phyloP scores from a whole-genome alignment of 2,113 vertebrate species.

The Varanus komodoensis region DNA sequence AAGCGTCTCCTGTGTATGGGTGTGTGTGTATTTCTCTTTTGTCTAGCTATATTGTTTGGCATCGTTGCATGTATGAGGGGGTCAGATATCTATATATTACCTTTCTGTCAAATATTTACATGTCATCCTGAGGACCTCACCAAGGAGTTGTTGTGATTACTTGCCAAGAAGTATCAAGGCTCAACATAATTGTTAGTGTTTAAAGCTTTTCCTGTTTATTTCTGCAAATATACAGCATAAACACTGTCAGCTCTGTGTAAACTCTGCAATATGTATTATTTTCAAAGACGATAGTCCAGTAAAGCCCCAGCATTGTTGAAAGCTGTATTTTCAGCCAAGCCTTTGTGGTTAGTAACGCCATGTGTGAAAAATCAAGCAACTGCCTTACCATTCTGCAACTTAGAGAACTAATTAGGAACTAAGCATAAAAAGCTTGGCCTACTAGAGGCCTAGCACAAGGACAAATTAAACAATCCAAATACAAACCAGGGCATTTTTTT shows the following conservation, averaged over 20 bases:
- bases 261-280: conserved; percentile 71
- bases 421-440: conserved; percentile 53
- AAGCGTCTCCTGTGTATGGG: neutral
- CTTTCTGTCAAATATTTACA: conserved; percentile 85
- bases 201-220: conserved; percentile 85
- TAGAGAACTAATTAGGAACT: conserved; percentile 71
- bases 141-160: conserved; percentile 80
- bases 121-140: conserved; percentile 72
- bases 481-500: conserved; percentile 23
- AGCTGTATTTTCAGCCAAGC: conserved; percentile 65
- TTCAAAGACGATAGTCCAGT: conserved; percentile 69
- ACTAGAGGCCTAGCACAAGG: conserved; percentile 37
- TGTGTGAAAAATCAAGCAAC: conserved; percentile 72
- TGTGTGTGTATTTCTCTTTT: conserved; percentile 54
- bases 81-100: conserved; percentile 77
- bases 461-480: conserved; percentile 54
- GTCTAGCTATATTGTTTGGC: conserved; percentile 61
- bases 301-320: conserved; percentile 69
- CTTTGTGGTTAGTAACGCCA: conserved; percentile 55
- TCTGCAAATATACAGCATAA: conserved; percentile 82
- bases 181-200: conserved; percentile 84
- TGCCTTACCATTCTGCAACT: conserved; percentile 49
- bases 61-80: conserved; percentile 72
- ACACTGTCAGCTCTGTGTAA: conserved; percentile 85
- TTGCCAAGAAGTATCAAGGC: conserved; percentile 83